Conservation (phyloP, 2,888 invertebrate species). For the Ernsta delagoae region DNA sequence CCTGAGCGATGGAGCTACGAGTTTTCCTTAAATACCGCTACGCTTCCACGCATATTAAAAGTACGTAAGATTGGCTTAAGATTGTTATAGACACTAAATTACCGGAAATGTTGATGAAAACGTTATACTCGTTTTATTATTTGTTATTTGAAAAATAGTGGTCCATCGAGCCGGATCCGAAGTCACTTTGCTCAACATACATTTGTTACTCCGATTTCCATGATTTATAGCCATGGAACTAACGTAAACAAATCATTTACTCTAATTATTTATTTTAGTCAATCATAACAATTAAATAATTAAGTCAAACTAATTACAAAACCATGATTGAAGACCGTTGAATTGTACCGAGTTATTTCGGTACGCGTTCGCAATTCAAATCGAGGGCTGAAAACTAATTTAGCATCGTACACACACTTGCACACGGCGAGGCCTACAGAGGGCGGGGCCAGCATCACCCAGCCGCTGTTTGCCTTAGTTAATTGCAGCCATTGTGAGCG, state of each 20-base stretch:
- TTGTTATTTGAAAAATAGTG: background rate
- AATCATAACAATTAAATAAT: no score
- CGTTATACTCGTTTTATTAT: no score
- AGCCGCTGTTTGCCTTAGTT: slow-evolving; percentile 5
- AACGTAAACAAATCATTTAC: no score
- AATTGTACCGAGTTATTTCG: background rate
- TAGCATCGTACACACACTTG: background rate
- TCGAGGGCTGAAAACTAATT: background rate
- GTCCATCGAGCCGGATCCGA: slow-evolving; percentile 1
- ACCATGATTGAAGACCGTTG: background rate
- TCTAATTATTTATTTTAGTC: no score
- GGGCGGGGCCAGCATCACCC: background rate
- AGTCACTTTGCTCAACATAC: background rate
- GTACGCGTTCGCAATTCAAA: background rate
- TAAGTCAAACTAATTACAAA: background rate
- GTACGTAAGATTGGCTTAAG: background rate
- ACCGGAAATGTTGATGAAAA: no score
- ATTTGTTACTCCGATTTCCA: no score
- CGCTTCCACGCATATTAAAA: background rate
- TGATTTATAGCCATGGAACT: no score
- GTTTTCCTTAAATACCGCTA: slow-evolving; percentile 41
- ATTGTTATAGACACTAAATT: no score
- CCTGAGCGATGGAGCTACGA: slow-evolving; percentile 39
- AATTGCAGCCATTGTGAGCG: slow-evolving; percentile 47
- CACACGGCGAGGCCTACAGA: no score